These are phyloP conservation scores for Lerema accius DNA, from an alignment of 1,140 invertebrate genomes.

Conservation along the genomic window DNA sequence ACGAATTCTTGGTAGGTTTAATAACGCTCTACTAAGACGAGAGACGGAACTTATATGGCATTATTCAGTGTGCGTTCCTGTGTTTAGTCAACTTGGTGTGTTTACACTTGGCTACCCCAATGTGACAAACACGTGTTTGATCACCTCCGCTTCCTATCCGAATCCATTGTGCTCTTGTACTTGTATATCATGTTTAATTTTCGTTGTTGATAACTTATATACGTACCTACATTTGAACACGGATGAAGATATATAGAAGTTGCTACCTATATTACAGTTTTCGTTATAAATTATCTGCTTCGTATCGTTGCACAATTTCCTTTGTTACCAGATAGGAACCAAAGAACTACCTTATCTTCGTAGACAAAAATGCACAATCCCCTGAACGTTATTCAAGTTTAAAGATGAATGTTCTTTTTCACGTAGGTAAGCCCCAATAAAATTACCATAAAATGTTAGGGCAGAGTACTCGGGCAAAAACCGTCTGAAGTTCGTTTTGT, in stretches of 20 bases:
- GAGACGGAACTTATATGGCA: conserved; percentile 46
- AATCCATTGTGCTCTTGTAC: conserved; percentile 58
- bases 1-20: not conserved
- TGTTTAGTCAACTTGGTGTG: conserved; percentile 52
- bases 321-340: not conserved
- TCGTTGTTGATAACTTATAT: conserved; percentile 48
- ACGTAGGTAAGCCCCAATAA: conserved; percentile 55
- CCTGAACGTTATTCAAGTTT: conserved; percentile 28
- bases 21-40: conserved; percentile 5
- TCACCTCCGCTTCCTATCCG: conserved; percentile 49
- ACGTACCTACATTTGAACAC: too few relatives aligned
- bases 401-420: conserved; percentile 43
- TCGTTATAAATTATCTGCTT: not conserved
- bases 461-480: conserved; percentile 58
- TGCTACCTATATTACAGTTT: too few relatives aligned
- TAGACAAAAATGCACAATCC: not conserved
- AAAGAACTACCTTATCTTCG: not conserved
- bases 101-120: conserved; percentile 52
- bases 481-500: conserved; percentile 58
- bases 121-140: conserved; percentile 69
- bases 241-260: too few relatives aligned
- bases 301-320: too few relatives aligned
- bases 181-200: conserved; percentile 53
- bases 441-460: conserved; percentile 68
- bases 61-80: conserved; percentile 30